These are phyloP conservation scores for Ovis canadensis DNA, from an alignment of 2,113 vertebrate genomes.

Conservation along the genomic window DNA sequence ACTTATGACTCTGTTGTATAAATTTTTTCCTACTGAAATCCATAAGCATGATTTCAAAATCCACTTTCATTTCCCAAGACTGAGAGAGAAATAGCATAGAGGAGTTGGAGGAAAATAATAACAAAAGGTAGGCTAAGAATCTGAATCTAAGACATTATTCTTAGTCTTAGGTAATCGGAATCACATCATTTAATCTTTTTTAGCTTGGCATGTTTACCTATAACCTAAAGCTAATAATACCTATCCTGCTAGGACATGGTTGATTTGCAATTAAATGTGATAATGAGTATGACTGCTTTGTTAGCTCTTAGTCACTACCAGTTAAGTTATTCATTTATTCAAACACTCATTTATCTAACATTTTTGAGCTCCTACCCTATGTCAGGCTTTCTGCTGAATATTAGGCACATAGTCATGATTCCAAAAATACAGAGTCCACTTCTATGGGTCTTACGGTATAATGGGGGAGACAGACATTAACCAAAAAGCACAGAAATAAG, in stretches of 20 bases:
- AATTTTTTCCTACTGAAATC: background rate
- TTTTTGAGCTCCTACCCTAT: background rate
- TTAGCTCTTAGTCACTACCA: constrained; percentile 9
- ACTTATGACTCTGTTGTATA: background rate
- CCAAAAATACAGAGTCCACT: background rate
- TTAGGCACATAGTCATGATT: background rate
- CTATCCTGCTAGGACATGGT: background rate
- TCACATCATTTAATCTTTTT: constrained; percentile 15
- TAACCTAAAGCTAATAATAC: constrained; percentile 38
- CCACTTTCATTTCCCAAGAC: constrained; percentile 27
- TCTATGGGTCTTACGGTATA: background rate
- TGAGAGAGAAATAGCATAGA: background rate
- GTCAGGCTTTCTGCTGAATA: background rate
- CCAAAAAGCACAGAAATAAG: background rate
- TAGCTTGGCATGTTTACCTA: background rate
- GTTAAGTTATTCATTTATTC: constrained; percentile 29
- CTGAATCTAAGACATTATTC: background rate
- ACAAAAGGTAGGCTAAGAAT: background rate
- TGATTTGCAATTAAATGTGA: constrained; percentile 25
- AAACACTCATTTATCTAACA: background rate
- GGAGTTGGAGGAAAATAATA: background rate
- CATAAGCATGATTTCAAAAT: background rate
- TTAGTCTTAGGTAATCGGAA: background rate
- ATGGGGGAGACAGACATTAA: background rate
- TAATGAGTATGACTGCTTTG: constrained; percentile 24